These are phyloP conservation scores for Idaea dimidiata DNA, from an alignment of 2,888 invertebrate genomes.

Conservation along the genomic window DNA sequence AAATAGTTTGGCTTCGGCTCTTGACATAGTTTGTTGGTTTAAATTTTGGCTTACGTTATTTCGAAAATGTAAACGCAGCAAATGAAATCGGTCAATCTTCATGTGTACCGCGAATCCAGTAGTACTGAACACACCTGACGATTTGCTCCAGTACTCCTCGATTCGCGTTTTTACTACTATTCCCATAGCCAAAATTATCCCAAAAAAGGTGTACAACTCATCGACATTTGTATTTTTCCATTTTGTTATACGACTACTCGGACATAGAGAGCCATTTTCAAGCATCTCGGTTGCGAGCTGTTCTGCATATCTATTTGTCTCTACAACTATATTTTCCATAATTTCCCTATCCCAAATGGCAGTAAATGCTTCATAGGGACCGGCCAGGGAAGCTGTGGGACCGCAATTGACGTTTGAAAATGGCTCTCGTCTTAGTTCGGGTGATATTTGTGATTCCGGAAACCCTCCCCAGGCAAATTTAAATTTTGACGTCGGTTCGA, in stretches of 20 bases:
- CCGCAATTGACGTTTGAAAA: constrained; percentile 24
- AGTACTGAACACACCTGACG: constrained; percentile 25
- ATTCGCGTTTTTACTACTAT: constrained; percentile 24
- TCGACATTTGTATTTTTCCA: constrained; percentile 18
- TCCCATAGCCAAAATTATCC: constrained; percentile 29
- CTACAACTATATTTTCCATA: constrained; percentile 31
- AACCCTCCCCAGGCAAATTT: constrained; percentile 19
- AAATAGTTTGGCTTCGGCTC: constrained; percentile 23
- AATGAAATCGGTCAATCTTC: constrained; percentile 13
- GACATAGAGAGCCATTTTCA: constrained; percentile 9
- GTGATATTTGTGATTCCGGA: constrained; percentile 16
- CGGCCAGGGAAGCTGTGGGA: constrained; percentile 21
- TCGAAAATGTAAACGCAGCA: constrained; percentile 26
- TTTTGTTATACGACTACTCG: constrained; percentile 19
- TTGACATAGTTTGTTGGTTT: too few species aligned
- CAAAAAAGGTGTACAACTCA: constrained; percentile 29
- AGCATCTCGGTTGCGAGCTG: constrained; percentile 18
- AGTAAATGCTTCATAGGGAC: constrained; percentile 30
- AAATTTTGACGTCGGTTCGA: constrained; percentile 5
- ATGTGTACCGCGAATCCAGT: constrained; percentile 23
- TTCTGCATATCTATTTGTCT: constrained; percentile 37
- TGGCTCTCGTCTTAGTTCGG: constrained; percentile 22
- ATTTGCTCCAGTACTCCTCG: constrained; percentile 31
- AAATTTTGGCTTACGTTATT: too few species aligned
- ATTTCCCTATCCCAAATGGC: constrained; percentile 34